phyloP scores from a whole-genome alignment of 2,797 vertebrate species.

The Forpus xanthops region DNA sequence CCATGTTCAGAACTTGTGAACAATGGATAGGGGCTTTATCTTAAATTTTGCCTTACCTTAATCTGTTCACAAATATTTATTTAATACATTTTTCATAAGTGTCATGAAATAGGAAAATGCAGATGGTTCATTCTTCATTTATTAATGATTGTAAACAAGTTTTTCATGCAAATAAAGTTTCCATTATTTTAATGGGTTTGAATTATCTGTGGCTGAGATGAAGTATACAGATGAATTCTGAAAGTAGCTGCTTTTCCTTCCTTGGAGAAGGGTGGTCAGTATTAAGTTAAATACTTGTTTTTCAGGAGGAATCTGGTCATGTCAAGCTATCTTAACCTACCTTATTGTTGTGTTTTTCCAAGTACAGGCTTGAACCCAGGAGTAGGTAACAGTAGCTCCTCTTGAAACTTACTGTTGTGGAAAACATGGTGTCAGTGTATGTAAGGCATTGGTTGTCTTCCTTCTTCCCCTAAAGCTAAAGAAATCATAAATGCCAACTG shows the following conservation, averaged over 20 bases:
- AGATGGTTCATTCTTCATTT: conserved; percentile 79
- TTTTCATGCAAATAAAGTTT: conserved; percentile 86
- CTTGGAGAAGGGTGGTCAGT: neutral
- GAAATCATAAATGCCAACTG: conserved; percentile 6
- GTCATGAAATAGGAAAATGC: conserved; percentile 74
- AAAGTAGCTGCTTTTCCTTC: neutral
- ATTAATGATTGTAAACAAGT: conserved; percentile 80
- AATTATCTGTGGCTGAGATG: neutral
- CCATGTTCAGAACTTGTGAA: conserved; percentile 72
- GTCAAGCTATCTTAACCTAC: neutral
- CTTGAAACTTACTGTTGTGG: neutral
- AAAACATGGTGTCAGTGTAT: fast-evolving
- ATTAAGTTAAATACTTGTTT: neutral
- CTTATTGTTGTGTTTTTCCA: neutral
- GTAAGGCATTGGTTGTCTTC: neutral
- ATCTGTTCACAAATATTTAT: conserved; percentile 80
- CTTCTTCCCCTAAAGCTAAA: neutral
- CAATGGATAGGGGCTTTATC: conserved; percentile 71
- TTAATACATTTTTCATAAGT: conserved; percentile 78
- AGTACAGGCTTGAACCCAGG: neutral
- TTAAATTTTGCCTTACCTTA: conserved; percentile 81
- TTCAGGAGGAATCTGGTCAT: neutral
- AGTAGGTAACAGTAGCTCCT: neutral
- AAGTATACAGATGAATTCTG: neutral
- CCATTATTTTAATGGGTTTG: conserved; percentile 79